A percentile compares a stretch with the other conserved stretches of the same genome.
phyloP scores from a whole-genome alignment of 2,888 invertebrate species.

The Neoitamus cyanurus region DNA sequence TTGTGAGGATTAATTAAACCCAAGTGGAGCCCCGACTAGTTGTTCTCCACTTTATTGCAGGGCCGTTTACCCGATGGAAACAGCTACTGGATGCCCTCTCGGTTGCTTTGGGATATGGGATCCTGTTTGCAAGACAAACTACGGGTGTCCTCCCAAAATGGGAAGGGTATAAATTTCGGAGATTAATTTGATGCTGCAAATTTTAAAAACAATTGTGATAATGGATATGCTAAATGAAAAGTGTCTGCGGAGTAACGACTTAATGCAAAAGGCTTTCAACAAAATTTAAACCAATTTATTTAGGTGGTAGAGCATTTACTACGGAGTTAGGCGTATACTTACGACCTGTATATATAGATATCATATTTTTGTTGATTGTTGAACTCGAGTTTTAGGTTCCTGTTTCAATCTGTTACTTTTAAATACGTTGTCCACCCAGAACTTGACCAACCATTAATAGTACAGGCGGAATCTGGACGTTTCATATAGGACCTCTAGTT shows the following conservation, averaged over 20 bases:
- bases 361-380: no score
- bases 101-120: not conserved
- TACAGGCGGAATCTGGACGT: no score
- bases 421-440: no score
- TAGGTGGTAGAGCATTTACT: no score
- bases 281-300: not conserved
- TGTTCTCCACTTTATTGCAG: not conserved
- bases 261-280: not conserved
- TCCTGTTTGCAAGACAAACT: not conserved
- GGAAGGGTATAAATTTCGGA: not conserved
- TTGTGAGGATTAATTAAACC: not conserved
- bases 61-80: not conserved
- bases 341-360: no score
- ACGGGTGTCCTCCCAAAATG: not conserved
- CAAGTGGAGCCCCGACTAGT: not conserved
- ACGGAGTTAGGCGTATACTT: no score
- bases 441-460: no score
- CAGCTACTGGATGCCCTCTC: not conserved
- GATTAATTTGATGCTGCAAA: not conserved
- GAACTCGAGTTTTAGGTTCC: no score
- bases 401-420: no score
- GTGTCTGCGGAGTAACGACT: not conserved
- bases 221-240: not conserved
- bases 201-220: not conserved
- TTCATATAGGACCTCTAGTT: no score